These are phyloP conservation scores for Dynastes tityus DNA, from an alignment of 2,888 invertebrate genomes.

Conservation along the genomic window DNA sequence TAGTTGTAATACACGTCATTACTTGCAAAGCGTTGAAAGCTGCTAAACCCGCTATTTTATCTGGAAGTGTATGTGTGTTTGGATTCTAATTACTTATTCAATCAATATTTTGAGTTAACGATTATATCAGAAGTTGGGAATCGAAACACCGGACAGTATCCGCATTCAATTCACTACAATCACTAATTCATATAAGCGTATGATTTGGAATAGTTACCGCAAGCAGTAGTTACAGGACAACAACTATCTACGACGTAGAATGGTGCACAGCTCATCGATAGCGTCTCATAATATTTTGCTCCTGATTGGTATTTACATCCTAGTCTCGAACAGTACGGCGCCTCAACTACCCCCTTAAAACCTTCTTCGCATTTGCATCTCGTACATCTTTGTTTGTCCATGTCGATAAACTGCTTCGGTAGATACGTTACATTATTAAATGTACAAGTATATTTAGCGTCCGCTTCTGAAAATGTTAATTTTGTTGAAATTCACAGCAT, in stretches of 20 bases:
- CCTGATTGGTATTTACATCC: conserved; percentile 53
- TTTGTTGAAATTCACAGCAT: no score
- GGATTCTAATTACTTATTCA: no score
- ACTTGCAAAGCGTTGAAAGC: no score
- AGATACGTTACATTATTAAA: conserved; percentile 49
- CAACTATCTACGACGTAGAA: conserved; percentile 47
- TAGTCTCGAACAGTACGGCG: conserved; percentile 55
- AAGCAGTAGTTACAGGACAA: conserved; percentile 3
- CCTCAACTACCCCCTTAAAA: conserved; percentile 55
- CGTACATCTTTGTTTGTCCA: conserved; percentile 50
- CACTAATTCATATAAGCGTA: no score
- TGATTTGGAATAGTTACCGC: conserved; percentile 6
- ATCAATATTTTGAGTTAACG: no score
- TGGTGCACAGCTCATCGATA: conserved; percentile 57
- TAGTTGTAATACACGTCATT: no score
- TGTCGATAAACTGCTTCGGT: conserved; percentile 54
- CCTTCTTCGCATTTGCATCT: conserved; percentile 56
- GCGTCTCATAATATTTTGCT: conserved; percentile 46
- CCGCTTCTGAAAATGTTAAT: no score
- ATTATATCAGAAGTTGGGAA: no score
- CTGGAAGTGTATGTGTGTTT: no score
- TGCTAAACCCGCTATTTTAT: no score
- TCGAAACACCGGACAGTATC: no score
- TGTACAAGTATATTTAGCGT: conserved; percentile 28
- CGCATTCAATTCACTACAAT: no score